phyloP scores from a whole-genome alignment of 2,113 vertebrate species.

The Odontophorus gujanensis region DNA sequence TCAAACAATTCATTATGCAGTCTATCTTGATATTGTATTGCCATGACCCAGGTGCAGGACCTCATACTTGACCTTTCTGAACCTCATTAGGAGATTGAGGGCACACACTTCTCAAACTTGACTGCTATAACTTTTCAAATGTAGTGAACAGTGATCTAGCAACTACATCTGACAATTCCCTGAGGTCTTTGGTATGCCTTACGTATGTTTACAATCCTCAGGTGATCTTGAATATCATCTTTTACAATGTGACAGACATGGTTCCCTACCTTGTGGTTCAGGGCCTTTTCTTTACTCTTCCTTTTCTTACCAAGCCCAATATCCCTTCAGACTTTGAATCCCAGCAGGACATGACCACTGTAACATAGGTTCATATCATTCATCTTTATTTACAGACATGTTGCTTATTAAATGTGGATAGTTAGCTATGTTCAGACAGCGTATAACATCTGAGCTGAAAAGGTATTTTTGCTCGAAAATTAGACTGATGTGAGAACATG shows the following conservation, averaged over 20 bases:
- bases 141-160: background rate
- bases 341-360: background rate
- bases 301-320: background rate
- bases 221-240: background rate
- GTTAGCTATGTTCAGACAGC: rapidly evolving
- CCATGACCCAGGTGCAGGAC: background rate
- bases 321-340: background rate
- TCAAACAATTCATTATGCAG: background rate
- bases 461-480: background rate
- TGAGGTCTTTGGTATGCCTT: background rate
- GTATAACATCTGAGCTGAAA: background rate
- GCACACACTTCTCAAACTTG: background rate
- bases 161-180: background rate
- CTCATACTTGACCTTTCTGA: background rate
- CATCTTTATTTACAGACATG: background rate
- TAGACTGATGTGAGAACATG: background rate
- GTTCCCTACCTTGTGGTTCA: background rate
- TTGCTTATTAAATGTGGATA: background rate
- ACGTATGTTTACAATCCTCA: background rate
- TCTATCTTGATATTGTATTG: background rate
- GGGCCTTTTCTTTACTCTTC: background rate
- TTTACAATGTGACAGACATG: background rate
- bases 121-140: background rate
- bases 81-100: background rate
- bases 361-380: background rate